These are phyloP conservation scores for Schizopygopsis pylzovi DNA, from an alignment of 2,797 vertebrate species.

Conservation along the genomic window DNA sequence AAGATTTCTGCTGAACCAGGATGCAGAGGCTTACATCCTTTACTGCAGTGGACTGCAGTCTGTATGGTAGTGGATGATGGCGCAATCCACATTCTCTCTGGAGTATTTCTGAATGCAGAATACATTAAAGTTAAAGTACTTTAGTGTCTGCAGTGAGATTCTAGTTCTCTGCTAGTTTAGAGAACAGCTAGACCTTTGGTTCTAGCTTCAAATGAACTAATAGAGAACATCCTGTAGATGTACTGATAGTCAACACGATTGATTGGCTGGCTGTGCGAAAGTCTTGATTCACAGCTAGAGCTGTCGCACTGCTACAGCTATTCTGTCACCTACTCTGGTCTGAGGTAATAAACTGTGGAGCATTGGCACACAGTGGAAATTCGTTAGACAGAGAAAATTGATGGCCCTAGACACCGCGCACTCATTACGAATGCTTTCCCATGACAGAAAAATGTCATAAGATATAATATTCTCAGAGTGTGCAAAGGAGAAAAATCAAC, in stretches of 20 bases:
- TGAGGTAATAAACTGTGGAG: neutral
- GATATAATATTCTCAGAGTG: conserved; percentile 11
- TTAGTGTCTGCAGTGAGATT: neutral
- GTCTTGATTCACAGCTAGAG: conserved; percentile 5
- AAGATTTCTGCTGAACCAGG: conserved; percentile 38
- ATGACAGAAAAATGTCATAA: neutral
- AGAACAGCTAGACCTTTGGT: neutral
- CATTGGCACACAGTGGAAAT: neutral
- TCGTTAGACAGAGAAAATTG: neutral
- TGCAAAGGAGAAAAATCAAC: neutral
- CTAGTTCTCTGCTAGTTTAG: neutral
- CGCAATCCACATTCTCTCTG: conserved; percentile 6
- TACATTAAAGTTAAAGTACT: conserved; percentile 14
- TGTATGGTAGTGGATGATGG: conserved; percentile 7
- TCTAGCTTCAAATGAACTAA: conserved; percentile 3
- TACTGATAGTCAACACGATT: neutral
- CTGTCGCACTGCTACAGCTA: neutral
- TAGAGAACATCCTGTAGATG: neutral
- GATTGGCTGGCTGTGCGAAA: conserved; percentile 3
- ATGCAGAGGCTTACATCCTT: conserved; percentile 19
- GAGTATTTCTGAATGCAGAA: conserved; percentile 22
- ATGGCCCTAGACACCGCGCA: neutral
- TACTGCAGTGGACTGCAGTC: conserved; percentile 39
- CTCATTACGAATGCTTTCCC: conserved; percentile 10
- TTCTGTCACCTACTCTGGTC: neutral